Base-by-base conservation (phyloP, 2,888 invertebrate species). In the Trichopria drosophilae region DNA sequence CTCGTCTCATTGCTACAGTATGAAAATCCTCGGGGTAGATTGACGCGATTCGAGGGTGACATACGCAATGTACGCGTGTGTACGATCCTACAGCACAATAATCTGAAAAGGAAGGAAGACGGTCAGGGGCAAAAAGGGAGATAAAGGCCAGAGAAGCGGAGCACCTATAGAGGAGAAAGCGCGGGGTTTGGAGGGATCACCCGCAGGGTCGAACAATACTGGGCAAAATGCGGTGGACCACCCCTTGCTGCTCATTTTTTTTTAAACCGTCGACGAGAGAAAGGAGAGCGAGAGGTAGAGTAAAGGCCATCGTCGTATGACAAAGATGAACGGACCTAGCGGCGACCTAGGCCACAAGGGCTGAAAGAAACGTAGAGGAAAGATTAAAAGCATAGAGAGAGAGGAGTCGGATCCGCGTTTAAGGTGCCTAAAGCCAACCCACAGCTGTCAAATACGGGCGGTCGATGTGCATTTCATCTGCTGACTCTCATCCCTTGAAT, bases 171-270 rank as follows among this genome's bases (percentile, higher is more conserved):
- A 19, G 49, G 44, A 55, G 58, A 56, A 58, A 61, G 53, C 53
- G 60, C n/a, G n/a, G 62, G 63, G 60, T 58, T 58, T 57, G 58
- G 46, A 54, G 63, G 62, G 69, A 69, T 66, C 73, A 68, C 71
- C 71, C 71, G 71, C 66, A 56, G 72, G 63, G 69, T 59, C 54
- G 65, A 71, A 72, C 72, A 73, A 72, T 72, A 57, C 61, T 60
- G 56, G 58, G 68, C 65, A 67, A 73, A 72, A 71, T 67, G 68
- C 63, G 62, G 63, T 59, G 68, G 70, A 65, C 69, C 72, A 72
- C 68, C 73, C 73, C 65, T 71, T 67, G 66, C 65, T 62, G 64
- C 65, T 63, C 63, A 58, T n/a, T 59, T 61, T 66, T 66, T 60
- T 58, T 59, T 59, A 60, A 68, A 60, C 58, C 44, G 39, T 45